Conservation (phyloP, 2,797 vertebrate genomes). For the Notamacropus eugenii region DNA sequence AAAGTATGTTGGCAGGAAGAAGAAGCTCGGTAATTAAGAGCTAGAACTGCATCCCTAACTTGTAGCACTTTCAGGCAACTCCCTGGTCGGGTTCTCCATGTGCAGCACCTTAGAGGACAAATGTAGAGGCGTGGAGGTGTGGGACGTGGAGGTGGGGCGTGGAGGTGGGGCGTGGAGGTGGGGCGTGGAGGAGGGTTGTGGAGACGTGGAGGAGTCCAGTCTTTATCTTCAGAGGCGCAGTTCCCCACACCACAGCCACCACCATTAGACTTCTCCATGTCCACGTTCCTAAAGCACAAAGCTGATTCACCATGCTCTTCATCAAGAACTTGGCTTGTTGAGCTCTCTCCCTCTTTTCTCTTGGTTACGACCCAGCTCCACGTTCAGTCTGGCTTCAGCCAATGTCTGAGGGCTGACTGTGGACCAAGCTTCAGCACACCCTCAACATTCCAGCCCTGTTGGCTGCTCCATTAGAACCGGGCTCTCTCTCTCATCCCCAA, state of each 20-base stretch:
- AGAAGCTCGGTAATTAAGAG: not conserved
- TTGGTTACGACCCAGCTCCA: not conserved
- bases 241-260: too few relatives aligned
- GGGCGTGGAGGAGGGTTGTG: too few relatives aligned
- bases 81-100: not conserved
- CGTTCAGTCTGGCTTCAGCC: not conserved
- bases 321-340: not conserved
- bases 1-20: not conserved
- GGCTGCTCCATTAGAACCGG: too few relatives aligned
- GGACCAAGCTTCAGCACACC: not conserved
- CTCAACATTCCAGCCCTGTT: not conserved
- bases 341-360: too few relatives aligned
- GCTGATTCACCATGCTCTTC: not conserved
- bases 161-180: too few relatives aligned
- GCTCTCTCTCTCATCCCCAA: not conserved
- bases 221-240: too few relatives aligned
- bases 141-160: too few relatives aligned
- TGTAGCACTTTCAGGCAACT: too few relatives aligned
- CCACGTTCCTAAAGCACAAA: not conserved
- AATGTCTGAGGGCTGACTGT: not conserved
- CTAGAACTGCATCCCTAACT: not conserved
- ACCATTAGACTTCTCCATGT: not conserved
- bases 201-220: too few relatives aligned
- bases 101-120: not conserved
- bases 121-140: too few relatives aligned